Evolutionary conservation across 2,888 invertebrate genomes (phyloP).

Genomic region (Neoaliturus tenellus): DNA sequence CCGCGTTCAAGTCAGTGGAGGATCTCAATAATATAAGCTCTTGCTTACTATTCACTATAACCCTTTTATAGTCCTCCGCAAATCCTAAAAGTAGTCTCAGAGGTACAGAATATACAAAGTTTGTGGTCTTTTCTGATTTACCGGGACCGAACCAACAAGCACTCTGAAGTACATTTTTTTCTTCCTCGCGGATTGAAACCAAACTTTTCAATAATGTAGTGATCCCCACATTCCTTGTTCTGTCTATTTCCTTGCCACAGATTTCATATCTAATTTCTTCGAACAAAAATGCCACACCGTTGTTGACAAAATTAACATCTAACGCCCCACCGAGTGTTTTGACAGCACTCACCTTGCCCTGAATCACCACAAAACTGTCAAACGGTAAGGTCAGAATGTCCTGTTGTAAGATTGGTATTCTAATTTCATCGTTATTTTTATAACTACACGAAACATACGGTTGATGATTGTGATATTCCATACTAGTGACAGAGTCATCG

Average conservation of each 20-base stretch:
- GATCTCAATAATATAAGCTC: neutral
- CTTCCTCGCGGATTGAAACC: neutral
- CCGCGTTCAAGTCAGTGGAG: neutral
- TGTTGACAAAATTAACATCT: neutral
- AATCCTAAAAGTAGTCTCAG: neutral
- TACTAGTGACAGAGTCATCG: neutral
- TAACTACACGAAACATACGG: neutral
- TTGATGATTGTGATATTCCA: constrained; percentile 16
- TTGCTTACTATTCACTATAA: neutral
- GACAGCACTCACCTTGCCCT: neutral
- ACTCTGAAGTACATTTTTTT: neutral
- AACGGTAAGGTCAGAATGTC: neutral
- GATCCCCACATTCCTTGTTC: constrained; percentile 29
- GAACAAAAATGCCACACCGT: constrained; percentile 12
- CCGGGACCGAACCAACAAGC: neutral
- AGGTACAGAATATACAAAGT: neutral
- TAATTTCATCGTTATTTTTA: constrained; percentile 16
- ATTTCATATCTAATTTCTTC: constrained; percentile 40
- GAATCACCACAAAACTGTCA: neutral
- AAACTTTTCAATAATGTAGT: neutral
- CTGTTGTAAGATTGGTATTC: neutral
- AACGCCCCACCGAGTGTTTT: neutral
- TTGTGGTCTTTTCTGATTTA: neutral
- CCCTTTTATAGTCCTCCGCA: neutral
- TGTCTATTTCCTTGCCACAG: neutral